Base-by-base conservation (phyloP, 30 jellyfish, hydroid and myxozoan genomes). In the Aurelia aurita region DNA sequence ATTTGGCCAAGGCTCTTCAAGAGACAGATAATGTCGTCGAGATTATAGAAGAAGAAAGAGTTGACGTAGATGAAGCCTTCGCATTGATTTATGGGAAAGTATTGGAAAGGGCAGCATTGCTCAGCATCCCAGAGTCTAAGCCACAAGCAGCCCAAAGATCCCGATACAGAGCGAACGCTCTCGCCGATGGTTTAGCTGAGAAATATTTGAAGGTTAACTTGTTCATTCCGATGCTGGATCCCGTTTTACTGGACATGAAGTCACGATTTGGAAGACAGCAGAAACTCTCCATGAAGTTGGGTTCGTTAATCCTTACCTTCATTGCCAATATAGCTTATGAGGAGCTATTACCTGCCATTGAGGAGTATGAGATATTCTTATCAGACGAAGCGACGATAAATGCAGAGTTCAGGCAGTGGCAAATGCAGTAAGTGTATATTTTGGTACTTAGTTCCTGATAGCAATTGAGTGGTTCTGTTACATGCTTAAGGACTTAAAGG, bases 71-170 rank as follows among this genome's bases (percentile, higher is more conserved):
- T 54, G 25, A 54, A 54, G 2, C 65, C 65, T 54, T 31, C 3
- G 39, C 6, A 1, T 54, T 5, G 3, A 2, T 54, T 54, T 54
- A 54, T 54, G 65, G 25, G 65, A 54, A 54, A 54, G 65, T 54
- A 5, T 54, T 54, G 65, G 65, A 54, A 54, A 54, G 65, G 65
- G 65, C 25, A 54, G 65, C 65, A 54, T 21, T 54, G 65, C 65
- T 54, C 6, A 21, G 65, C 21, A 54, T 54, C 65, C 65, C 2
- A 54, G 65, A 54, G 65, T 2, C 65, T 54, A 54, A 54, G 65
- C 65, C 65, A 54, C 65, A 5, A 1, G 65, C 65, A 54, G 5
- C 65, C 65, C 21, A 54, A 54, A 54, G 65, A 54, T 54, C 65
- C 65, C 65, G 25, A 54, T 21, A 2, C 65, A 54, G 65, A 49